Conservation (phyloP, 2,113 vertebrate genomes). For the Oxygymnocypris stewartii region DNA sequence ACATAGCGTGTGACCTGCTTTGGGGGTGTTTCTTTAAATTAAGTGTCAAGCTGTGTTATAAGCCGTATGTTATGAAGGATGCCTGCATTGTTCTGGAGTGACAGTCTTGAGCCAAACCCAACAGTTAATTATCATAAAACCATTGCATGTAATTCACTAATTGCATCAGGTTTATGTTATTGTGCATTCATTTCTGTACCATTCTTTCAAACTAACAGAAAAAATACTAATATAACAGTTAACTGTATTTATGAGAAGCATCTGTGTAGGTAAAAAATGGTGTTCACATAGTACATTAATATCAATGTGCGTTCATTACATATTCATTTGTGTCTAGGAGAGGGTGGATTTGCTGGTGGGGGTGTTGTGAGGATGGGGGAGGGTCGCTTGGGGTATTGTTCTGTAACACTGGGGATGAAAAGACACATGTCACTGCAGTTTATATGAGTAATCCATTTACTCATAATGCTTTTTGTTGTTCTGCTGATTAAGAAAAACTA, state of each 20-base stretch:
- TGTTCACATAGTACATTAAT: not conserved
- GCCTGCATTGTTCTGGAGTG: conserved; percentile 8
- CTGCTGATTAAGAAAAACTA: too few relatives aligned
- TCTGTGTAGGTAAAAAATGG: not conserved
- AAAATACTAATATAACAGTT: not conserved
- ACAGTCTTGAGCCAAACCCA: not conserved
- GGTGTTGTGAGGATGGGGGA: conserved; percentile 41
- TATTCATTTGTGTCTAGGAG: conserved; percentile 10
- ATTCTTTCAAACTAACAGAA: not conserved
- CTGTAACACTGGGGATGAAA: not conserved
- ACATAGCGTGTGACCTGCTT: not conserved
- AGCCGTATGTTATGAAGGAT: not conserved
- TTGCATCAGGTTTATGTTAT: not conserved
- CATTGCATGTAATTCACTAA: not conserved
- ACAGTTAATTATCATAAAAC: not conserved
- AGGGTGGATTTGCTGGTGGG: conserved; percentile 4
- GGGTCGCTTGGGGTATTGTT: conserved; percentile 38
- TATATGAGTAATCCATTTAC: not conserved
- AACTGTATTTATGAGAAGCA: not conserved
- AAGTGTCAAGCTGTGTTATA: not conserved
- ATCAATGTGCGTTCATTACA: not conserved
- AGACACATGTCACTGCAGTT: too few relatives aligned
- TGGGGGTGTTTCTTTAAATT: not conserved
- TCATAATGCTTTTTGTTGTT: not conserved
- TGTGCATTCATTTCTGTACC: not conserved